phyloP scores from a whole-genome alignment of 2,797 vertebrate species.

The Sciaenops ocellatus region DNA sequence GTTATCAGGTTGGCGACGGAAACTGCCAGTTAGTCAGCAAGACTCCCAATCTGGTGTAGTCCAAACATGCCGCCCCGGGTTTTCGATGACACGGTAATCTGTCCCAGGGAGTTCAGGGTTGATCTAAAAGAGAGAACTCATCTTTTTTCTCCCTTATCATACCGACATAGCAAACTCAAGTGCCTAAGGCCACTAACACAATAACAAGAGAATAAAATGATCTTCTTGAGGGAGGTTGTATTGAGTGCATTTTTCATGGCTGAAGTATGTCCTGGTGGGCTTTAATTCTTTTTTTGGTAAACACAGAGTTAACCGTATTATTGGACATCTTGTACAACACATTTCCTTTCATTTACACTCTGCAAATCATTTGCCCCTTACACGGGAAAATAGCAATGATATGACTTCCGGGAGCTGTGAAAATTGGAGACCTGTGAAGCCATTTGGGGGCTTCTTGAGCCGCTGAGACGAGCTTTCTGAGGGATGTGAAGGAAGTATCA shows the following conservation, averaged over 20 bases:
- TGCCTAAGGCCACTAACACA: constrained; percentile 68
- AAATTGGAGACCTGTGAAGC: constrained; percentile 86
- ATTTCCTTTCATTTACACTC: constrained; percentile 84
- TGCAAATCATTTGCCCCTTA: constrained; percentile 84
- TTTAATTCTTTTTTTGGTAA: constrained; percentile 35
- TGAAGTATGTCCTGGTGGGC: constrained; percentile 66
- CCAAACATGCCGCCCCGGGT: constrained; percentile 87
- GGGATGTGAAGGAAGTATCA: constrained; percentile 86
- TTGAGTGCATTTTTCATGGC: constrained; percentile 68
- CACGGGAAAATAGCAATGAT: constrained; percentile 81
- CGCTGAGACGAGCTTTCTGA: constrained; percentile 84
- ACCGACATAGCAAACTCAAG: constrained; percentile 90
- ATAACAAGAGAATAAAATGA: constrained; percentile 78
- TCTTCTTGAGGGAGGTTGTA: constrained; percentile 70
- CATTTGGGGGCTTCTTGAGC: constrained; percentile 67
- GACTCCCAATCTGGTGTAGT: constrained; percentile 94
- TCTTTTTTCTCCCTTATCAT: constrained; percentile 92
- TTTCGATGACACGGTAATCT: constrained; percentile 95
- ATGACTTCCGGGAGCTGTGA: constrained; percentile 89
- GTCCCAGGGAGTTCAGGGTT: constrained; percentile 92
- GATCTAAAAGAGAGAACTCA: constrained; percentile 89
- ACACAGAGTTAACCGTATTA: constrained; percentile 41
- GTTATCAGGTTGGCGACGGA: constrained; percentile 94
- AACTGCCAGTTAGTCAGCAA: constrained; percentile 94
- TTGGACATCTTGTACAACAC: constrained; percentile 44